Conservation (phyloP, 1,140 invertebrate genomes). For the Leptinotarsa undecemlineata region DNA sequence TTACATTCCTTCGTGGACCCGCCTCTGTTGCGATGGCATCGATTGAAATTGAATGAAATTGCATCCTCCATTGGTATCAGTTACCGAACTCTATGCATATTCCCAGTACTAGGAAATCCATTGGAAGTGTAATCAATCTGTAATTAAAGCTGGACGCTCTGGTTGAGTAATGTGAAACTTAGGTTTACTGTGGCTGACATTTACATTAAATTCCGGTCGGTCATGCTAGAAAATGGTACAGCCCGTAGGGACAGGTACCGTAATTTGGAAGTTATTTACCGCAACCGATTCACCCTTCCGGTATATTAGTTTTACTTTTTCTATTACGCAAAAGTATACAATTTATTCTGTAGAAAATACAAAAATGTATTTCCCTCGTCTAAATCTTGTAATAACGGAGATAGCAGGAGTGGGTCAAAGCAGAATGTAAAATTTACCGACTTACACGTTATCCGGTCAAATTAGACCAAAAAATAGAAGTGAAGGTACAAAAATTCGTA, state of each 20-base stretch:
- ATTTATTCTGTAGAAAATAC: too few species aligned
- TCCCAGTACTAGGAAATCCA: conserved; percentile 5
- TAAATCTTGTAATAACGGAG: too few species aligned
- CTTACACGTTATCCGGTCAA: too few species aligned
- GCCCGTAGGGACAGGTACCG: neutral
- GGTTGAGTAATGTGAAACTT: neutral
- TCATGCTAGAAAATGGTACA: neutral
- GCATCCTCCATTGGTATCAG: conserved; percentile 1
- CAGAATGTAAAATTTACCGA: too few species aligned
- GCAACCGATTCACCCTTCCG: too few species aligned
- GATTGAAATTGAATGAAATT: conserved; percentile 7
- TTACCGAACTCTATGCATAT: conserved; percentile 1
- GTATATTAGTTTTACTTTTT: too few species aligned
- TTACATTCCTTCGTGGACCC: neutral
- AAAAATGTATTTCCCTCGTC: too few species aligned
- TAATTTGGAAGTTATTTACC: neutral
- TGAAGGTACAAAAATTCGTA: too few species aligned
- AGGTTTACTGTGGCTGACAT: neutral
- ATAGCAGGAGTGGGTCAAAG: too few species aligned
- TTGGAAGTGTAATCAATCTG: conserved; percentile 7
- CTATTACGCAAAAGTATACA: too few species aligned
- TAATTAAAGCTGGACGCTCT: conserved; percentile 12
- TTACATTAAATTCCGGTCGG: neutral
- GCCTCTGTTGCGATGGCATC: neutral
- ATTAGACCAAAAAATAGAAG: too few species aligned